These are phyloP conservation scores for Lamprotornis superbus DNA, from an alignment of 2,113 vertebrate species.

Conservation along the genomic window DNA sequence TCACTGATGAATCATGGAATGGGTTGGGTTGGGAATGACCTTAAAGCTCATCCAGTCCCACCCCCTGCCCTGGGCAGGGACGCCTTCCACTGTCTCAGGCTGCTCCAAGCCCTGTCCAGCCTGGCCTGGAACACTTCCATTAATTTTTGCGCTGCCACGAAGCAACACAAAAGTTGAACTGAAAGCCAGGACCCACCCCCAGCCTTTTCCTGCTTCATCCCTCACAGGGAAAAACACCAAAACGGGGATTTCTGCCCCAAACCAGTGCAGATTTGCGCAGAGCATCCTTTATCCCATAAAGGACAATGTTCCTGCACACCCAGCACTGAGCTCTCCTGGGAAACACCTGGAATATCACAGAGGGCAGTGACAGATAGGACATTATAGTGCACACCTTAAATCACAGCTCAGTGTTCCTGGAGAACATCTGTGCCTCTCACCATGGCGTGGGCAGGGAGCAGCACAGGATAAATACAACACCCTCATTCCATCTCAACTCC, in stretches of 20 bases:
- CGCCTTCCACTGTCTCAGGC: background rate
- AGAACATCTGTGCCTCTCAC: background rate
- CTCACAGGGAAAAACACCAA: background rate
- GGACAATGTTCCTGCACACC: accelerated
- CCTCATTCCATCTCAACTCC: background rate
- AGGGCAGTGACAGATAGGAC: accelerated
- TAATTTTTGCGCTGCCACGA: background rate
- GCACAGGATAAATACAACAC: accelerated
- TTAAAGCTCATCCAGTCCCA: background rate
- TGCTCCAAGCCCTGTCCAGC: accelerated
- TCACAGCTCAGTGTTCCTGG: background rate
- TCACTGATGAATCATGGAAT: background rate
- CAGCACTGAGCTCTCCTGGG: background rate
- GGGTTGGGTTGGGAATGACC: background rate
- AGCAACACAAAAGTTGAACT: background rate
- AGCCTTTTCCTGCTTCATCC: background rate
- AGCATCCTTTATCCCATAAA: background rate
- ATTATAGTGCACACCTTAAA: background rate
- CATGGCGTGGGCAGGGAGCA: background rate
- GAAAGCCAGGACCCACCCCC: background rate
- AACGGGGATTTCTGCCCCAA: background rate
- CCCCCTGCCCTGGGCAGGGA: background rate
- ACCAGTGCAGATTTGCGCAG: accelerated
- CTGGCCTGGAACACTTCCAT: background rate
- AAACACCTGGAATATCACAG: background rate